Evolutionary conservation across 2,113 vertebrate species (phyloP).

Genomic region (Oreochromis niloticus): DNA sequence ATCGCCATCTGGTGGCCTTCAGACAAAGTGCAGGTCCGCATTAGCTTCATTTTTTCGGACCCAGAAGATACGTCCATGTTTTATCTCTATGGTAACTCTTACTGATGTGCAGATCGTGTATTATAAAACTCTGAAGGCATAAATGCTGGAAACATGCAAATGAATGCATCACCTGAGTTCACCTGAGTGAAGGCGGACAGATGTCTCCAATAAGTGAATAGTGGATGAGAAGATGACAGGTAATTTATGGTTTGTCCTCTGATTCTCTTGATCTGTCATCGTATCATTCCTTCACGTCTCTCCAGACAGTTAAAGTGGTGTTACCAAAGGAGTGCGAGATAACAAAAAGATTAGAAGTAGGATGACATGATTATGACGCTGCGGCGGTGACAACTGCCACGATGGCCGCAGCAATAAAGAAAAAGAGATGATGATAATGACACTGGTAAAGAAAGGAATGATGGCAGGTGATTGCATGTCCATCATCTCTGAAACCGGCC

Average conservation of each 20-base stretch:
- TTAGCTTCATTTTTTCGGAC: background rate
- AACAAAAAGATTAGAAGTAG: background rate
- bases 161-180: background rate
- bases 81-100: background rate
- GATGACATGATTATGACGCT: background rate
- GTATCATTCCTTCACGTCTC: conserved; percentile 3
- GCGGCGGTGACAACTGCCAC: background rate
- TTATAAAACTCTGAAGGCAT: background rate
- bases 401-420: background rate
- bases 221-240: conserved; percentile 30
- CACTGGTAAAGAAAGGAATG: background rate
- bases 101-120: background rate
- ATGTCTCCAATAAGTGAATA: conserved; percentile 23
- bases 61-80: background rate
- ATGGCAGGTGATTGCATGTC: background rate
- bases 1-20: background rate
- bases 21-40: background rate
- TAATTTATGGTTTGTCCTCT: conserved; percentile 28
- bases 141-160: background rate
- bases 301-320: conserved; percentile 17
- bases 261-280: conserved; percentile 22
- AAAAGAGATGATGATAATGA: background rate
- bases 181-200: background rate
- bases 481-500: background rate
- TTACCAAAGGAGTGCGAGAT: background rate